Evolutionary conservation across 2,113 vertebrate species (phyloP), one percentile per base, ranked within the genome.

Genomic region (Plectropomus leopardus): DNA sequence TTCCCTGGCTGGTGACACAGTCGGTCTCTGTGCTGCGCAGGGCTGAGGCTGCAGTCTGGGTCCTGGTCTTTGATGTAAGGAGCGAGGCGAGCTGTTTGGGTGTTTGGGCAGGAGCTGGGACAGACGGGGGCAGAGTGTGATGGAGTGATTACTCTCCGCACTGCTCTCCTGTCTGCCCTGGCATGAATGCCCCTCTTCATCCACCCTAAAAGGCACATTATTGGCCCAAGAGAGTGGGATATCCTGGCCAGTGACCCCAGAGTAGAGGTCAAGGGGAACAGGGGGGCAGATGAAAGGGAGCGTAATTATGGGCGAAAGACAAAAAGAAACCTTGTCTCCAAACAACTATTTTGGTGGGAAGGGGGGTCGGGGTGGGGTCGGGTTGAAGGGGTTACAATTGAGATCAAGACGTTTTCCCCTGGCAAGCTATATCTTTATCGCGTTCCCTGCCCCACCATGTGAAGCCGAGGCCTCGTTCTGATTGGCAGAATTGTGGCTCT

Each of bases 181-280:
- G 93, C 90, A 94, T 95, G 94, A 95, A 95, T 95, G 94, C 94
- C 93, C 89, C 94, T 93, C 93, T 95, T 95, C 94, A 95, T 95
- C 82, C 88, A 86, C 76, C 90, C 89, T 95, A 94, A 95, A 95
- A 94, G 94, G 93, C 93, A 95, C 94, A 95, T 95, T 95, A 95
- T 95, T 88, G 94, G 88, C 84, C 76, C 2, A 63, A 85, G 85
- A 93, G 95, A 95, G 95, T 94, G 94, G 95, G 94, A 95, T 95
- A 95, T 95, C 95, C 94, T 95, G 93, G 92, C 92, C 92, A 88
- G 86, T 94, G 94, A 95, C 95, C 95, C 92, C 86, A 80, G 92
- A 89, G 88, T 89, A 83, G 73, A 69, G 93, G 93, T 95, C 94
- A 93, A 91, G 92, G 92, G 94, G 95, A 95, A 94, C 95, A 94